phyloP scores from a whole-genome alignment of 1,140 invertebrate species.

The Drosophila funebris region DNA sequence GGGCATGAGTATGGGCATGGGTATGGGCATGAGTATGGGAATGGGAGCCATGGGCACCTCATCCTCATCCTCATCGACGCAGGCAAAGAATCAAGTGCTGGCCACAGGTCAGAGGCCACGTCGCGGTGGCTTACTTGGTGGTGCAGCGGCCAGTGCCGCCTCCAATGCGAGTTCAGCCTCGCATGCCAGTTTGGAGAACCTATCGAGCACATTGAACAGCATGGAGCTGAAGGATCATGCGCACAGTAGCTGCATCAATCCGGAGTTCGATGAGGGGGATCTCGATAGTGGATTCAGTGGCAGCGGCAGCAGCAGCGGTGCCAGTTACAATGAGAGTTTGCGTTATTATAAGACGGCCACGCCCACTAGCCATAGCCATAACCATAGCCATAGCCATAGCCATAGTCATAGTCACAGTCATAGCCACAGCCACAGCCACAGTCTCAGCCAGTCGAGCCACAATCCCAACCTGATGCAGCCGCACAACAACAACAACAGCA shows the following conservation, averaged over 20 bases:
- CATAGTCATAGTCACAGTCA: conserved; percentile 10
- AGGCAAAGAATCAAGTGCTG: conserved; percentile 17
- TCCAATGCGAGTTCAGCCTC: conserved; percentile 63
- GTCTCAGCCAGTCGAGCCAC: conserved; percentile 6
- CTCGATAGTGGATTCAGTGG: conserved; percentile 92
- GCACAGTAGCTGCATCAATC: conserved; percentile 86
- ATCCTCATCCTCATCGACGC: conserved; percentile 2
- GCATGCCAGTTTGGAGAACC: conserved; percentile 85
- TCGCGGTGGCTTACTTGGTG: conserved; percentile 68
- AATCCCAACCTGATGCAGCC: conserved; percentile 8
- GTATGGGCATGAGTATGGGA: neutral
- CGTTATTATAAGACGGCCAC: conserved; percentile 84
- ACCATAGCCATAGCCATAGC: conserved; percentile 22
- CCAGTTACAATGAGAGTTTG: conserved; percentile 89
- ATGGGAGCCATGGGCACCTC: conserved; percentile 13
- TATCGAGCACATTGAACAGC: conserved; percentile 84
- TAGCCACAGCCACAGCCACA: conserved; percentile 14
- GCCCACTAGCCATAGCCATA: conserved; percentile 56
- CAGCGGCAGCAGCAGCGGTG: conserved; percentile 88
- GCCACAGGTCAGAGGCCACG: conserved; percentile 54
- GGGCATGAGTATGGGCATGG: neutral
- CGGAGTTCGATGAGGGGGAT: conserved; percentile 87
- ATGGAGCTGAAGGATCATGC: conserved; percentile 88
- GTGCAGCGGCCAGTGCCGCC: conserved; percentile 53
- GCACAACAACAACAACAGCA: conserved; percentile 26